Evolutionary conservation across 2,888 invertebrate species (phyloP).

Genomic region (Lottia gigantea): DNA sequence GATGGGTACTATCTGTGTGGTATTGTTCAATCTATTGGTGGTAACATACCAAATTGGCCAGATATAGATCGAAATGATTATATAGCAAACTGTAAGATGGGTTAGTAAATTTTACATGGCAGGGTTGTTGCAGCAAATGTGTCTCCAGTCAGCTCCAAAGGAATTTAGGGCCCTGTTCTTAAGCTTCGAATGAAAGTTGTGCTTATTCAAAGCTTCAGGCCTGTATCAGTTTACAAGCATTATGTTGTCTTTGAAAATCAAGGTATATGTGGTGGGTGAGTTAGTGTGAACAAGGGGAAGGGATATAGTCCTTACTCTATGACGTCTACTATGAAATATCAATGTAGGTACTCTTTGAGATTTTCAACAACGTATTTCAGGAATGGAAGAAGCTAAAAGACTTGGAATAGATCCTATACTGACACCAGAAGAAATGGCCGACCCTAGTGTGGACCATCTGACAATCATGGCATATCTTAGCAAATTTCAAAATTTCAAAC

Average conservation of each 20-base stretch:
- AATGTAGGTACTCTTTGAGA: too few relatives aligned
- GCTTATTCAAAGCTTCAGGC: too few relatives aligned
- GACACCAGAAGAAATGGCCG: constrained; percentile 94
- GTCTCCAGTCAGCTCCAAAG: too few relatives aligned
- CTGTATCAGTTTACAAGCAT: too few relatives aligned
- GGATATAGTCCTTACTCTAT: too few relatives aligned
- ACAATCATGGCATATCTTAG: constrained; percentile 96
- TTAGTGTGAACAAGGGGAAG: too few relatives aligned
- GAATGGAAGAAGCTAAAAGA: constrained; percentile 73
- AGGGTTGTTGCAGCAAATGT: too few relatives aligned
- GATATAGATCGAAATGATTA: constrained; percentile 77
- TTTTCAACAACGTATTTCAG: constrained; percentile 69
- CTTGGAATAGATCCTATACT: constrained; percentile 89
- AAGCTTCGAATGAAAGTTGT: too few relatives aligned
- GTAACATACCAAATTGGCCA: constrained; percentile 85
- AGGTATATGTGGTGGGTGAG: too few relatives aligned
- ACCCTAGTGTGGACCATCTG: constrained; percentile 92
- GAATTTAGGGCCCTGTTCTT: too few relatives aligned
- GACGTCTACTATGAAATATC: too few relatives aligned
- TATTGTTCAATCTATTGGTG: constrained; percentile 89
- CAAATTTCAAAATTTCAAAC: constrained; percentile 76
- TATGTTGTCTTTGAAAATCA: too few relatives aligned
- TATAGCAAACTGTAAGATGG: constrained; percentile 50
- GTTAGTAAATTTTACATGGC: constrained; percentile 26
- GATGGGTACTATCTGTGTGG: constrained; percentile 91